These are phyloP conservation scores for Turritopsis rubra DNA, from an alignment of 30 jellyfish, hydroid and myxozoan genomes.

Conservation along the genomic window DNA sequence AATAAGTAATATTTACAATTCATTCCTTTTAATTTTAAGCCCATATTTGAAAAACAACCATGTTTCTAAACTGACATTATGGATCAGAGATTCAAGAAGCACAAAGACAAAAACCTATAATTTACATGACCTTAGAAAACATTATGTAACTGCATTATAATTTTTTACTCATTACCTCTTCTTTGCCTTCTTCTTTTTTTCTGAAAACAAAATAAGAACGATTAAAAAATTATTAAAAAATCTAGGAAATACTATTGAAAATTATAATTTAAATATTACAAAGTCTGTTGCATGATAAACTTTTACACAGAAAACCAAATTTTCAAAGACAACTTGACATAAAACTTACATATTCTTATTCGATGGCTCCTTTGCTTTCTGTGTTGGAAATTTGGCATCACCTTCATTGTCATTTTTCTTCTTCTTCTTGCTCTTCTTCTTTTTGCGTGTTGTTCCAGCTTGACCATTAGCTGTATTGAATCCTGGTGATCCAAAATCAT, in stretches of 20 bases:
- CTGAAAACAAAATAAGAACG: conserved; percentile 3
- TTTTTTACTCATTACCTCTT: conserved; percentile 1
- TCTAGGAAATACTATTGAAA: background rate
- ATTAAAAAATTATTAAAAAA: background rate
- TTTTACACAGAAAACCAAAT: too few relatives aligned
- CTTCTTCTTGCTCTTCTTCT: conserved; percentile 31
- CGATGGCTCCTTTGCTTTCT: conserved; percentile 17
- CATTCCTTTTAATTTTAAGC: too few relatives aligned
- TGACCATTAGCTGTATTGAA: background rate
- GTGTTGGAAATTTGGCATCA: conserved; percentile 46
- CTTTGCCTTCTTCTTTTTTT: conserved; percentile 14
- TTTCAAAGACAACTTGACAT: too few relatives aligned
- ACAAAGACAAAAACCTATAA: too few relatives aligned
- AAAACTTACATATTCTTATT: background rate
- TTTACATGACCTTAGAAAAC: too few relatives aligned
- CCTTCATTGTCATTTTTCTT: conserved; percentile 15
- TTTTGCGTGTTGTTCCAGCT: conserved; percentile 2
- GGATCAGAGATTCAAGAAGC: too few relatives aligned
- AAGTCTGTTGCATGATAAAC: too few relatives aligned
- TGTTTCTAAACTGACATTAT: too few relatives aligned
- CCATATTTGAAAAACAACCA: too few relatives aligned
- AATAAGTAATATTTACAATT: background rate
- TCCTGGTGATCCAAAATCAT: background rate
- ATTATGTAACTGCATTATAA: too few relatives aligned
- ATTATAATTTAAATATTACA: too few relatives aligned